These are phyloP conservation scores for Nymphicus hollandicus DNA, from an alignment of 2,113 vertebrate species.

Conservation along the genomic window DNA sequence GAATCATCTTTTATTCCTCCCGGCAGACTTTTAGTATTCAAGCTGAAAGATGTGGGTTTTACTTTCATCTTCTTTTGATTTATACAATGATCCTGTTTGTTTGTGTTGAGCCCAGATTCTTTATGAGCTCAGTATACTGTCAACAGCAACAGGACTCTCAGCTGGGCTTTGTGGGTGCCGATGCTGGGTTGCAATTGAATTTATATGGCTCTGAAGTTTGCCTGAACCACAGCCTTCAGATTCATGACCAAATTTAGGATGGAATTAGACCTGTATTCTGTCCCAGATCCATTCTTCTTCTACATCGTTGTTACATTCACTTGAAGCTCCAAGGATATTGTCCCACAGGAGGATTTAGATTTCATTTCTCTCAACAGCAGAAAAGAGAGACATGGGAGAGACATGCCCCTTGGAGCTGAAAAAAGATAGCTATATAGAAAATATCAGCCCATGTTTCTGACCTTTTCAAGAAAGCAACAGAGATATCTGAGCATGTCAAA, in stretches of 20 bases:
- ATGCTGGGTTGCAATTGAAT: constrained; percentile 24
- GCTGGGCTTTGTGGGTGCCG: constrained; percentile 10
- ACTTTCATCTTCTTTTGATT: constrained; percentile 64
- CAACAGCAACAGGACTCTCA: constrained; percentile 29
- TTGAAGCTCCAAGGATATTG: background rate
- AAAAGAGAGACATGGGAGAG: background rate
- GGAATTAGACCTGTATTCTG: background rate
- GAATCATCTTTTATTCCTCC: constrained; percentile 30
- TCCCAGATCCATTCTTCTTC: background rate
- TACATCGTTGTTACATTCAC: background rate
- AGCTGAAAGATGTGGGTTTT: constrained; percentile 39
- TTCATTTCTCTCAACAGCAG: background rate
- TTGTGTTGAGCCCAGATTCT: background rate
- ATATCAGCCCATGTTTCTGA: background rate
- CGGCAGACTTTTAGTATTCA: constrained; percentile 18
- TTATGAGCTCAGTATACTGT: constrained; percentile 46
- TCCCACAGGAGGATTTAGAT: background rate
- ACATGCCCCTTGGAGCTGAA: background rate
- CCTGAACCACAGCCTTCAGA: constrained; percentile 34
- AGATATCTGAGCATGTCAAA: background rate
- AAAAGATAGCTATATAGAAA: background rate
- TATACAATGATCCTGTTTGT: constrained; percentile 43
- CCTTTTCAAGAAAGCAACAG: background rate
- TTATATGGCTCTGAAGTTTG: background rate
- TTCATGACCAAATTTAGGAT: constrained; percentile 14